A percentile compares a stretch with the other conserved stretches of the same genome.
Conservation (phyloP, 2,797 vertebrate genomes). For the Danio tinwini region DNA sequence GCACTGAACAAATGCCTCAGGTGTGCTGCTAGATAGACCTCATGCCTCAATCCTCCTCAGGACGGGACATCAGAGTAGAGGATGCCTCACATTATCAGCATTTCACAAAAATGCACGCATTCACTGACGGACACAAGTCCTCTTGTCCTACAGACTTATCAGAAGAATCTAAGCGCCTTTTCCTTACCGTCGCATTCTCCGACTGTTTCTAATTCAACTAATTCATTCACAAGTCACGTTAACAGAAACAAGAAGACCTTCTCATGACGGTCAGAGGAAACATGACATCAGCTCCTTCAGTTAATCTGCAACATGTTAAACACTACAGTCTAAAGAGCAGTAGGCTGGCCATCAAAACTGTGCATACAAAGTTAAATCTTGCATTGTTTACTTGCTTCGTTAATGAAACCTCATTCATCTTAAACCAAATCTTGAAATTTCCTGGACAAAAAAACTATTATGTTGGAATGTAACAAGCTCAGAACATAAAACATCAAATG, state of each 20-base stretch:
- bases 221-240: background rate
- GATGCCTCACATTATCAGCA: background rate
- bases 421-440: background rate
- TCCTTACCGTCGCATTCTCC: background rate
- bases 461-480: background rate
- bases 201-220: constrained; percentile 2
- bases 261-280: background rate
- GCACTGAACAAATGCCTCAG: constrained; percentile 5
- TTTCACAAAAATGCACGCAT: constrained; percentile 6
- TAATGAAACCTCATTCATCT: background rate
- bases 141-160: constrained; percentile 1
- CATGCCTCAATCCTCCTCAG: background rate
- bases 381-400: background rate
- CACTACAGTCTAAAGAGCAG: background rate
- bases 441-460: background rate
- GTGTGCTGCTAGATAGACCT: background rate
- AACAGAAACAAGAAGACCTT: background rate
- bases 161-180: background rate
- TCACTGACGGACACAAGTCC: background rate
- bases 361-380: too few species aligned
- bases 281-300: background rate
- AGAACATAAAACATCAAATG: background rate
- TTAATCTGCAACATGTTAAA: background rate
- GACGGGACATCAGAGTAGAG: background rate
- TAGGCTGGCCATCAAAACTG: background rate